A percentile compares a stretch with the other conserved stretches of the same genome.
Conservation (phyloP, 1,140 invertebrate genomes). For the Ctenoplectra terminalis region DNA sequence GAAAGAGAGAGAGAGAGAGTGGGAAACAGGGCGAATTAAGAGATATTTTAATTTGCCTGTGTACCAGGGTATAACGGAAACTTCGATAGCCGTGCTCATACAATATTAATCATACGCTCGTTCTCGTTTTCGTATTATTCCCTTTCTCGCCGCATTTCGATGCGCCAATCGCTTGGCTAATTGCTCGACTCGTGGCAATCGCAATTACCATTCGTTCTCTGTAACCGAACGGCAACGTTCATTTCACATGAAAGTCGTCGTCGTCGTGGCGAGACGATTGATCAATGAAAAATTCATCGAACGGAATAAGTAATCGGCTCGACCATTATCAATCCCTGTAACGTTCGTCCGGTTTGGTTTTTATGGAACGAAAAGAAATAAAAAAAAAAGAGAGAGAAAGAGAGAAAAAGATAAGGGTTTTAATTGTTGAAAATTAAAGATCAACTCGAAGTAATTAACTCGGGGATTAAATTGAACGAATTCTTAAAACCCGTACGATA, state of each 20-base stretch:
- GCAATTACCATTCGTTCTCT: constrained; percentile 20
- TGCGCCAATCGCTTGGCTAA: constrained; percentile 27
- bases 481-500: constrained; percentile 12
- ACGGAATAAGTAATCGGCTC: constrained; percentile 16
- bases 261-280: neutral
- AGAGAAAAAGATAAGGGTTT: neutral
- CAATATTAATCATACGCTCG: constrained; percentile 20
- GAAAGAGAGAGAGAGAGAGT: neutral
- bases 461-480: constrained; percentile 28
- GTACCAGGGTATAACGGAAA: neutral
- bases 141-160: constrained; percentile 12
- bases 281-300: constrained; percentile 19
- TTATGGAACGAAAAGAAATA: neutral
- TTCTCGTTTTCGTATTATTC: constrained; percentile 29
- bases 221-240: neutral
- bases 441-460: constrained; percentile 4
- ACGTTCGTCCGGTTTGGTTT: neutral
- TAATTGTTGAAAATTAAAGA: neutral
- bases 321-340: neutral
- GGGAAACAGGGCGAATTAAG: neutral
- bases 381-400: neutral
- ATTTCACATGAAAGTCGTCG: constrained; percentile 1
- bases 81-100: neutral
- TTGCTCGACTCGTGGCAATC: constrained; percentile 32
- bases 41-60: neutral